phyloP scores from a whole-genome alignment of 2,797 vertebrate species.

The Hozukius guyotensis region DNA sequence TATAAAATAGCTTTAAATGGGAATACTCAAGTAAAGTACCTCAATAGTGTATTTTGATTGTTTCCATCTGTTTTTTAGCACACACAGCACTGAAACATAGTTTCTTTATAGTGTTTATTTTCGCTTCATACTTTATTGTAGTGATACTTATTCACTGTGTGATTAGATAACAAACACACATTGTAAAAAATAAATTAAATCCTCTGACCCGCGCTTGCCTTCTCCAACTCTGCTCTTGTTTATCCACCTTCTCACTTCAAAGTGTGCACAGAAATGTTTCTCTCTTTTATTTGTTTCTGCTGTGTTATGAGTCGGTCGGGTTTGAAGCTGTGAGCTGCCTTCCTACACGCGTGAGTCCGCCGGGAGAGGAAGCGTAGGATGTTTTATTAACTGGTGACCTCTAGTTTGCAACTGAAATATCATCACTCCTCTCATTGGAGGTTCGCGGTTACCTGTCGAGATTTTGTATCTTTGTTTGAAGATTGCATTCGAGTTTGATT shows the following conservation, averaged over 20 bases:
- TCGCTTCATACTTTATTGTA: neutral
- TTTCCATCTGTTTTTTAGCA: neutral
- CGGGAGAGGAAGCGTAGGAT: constrained; percentile 10
- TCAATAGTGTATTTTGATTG: neutral
- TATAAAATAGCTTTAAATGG: neutral
- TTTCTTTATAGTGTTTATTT: neutral
- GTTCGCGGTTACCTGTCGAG: neutral
- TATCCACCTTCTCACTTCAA: constrained; percentile 44
- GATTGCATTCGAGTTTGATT: neutral
- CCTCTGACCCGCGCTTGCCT: constrained; percentile 5
- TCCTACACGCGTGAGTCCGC: constrained; percentile 25
- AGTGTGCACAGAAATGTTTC: constrained; percentile 28
- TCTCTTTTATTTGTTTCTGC: constrained; percentile 23
- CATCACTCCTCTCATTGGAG: neutral
- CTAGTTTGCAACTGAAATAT: constrained; percentile 27
- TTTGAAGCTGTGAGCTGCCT: constrained; percentile 51
- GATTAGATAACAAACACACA: neutral
- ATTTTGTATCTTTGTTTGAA: neutral
- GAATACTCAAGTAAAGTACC: neutral
- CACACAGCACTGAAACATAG: neutral
- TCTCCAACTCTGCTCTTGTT: constrained; percentile 11
- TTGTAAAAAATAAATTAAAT: neutral
- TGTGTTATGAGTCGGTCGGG: constrained; percentile 12
- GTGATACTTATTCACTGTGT: neutral
- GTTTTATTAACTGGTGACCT: constrained; percentile 57